Percentiles rank a stretch among this genome's conserved stretches.
Conservation (phyloP, 2,113 vertebrate genomes). For the Camelus bactrianus region DNA sequence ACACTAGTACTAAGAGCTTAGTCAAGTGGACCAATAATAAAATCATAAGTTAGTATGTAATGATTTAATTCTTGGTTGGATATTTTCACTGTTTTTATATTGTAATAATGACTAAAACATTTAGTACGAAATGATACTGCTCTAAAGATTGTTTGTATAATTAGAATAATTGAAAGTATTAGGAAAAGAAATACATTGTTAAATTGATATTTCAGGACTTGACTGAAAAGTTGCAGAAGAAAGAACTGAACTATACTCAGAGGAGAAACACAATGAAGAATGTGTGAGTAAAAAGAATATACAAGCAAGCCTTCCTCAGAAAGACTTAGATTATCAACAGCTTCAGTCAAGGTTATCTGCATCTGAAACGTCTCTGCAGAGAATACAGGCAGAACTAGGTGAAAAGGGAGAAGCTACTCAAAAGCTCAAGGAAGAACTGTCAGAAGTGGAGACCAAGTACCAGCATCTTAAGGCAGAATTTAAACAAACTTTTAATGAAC, state of each 20-base stretch:
- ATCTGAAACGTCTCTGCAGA: constrained; percentile 90
- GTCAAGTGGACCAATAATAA: constrained; percentile 23
- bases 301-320: constrained; percentile 92
- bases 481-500: constrained; percentile 88
- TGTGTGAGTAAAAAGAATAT: constrained; percentile 90
- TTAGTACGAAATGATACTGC: not conserved
- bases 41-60: constrained; percentile 29
- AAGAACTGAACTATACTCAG: constrained; percentile 91
- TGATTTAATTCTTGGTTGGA: not conserved
- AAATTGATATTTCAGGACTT: constrained; percentile 88
- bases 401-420: constrained; percentile 91
- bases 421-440: constrained; percentile 93
- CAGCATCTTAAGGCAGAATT: constrained; percentile 95
- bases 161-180: constrained; percentile 34
- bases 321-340: constrained; percentile 94
- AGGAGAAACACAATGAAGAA: constrained; percentile 91
- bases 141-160: not conserved
- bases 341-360: constrained; percentile 91
- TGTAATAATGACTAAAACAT: not conserved
- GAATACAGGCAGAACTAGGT: constrained; percentile 89
- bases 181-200: constrained; percentile 56
- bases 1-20: not conserved
- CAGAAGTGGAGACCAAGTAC: constrained; percentile 92
- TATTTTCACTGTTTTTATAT: constrained; percentile 46
- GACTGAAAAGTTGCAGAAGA: constrained; percentile 91